Conservation (phyloP, 2,888 invertebrate genomes). For the Hirtodrosophila trivittata region DNA sequence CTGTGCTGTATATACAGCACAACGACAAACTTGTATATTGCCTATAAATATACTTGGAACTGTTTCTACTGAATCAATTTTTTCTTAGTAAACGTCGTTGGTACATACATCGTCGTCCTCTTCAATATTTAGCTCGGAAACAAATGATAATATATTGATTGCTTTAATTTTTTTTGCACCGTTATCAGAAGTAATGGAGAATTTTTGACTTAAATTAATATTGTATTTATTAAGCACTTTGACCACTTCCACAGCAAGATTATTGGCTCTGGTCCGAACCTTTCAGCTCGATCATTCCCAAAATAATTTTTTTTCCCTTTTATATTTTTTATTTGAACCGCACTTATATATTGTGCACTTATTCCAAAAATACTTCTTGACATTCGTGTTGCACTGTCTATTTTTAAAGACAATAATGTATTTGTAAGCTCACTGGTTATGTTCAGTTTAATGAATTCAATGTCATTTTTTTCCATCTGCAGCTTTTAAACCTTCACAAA, state of each 20-base stretch:
- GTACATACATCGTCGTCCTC: constrained; percentile 1
- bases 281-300: constrained; percentile 38
- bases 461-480: too few relatives aligned
- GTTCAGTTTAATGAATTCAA: too few relatives aligned
- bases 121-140: too few relatives aligned
- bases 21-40: constrained; percentile 31
- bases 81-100: constrained; percentile 20
- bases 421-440: background rate
- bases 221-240: constrained; percentile 36
- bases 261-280: constrained; percentile 22
- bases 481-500: too few relatives aligned
- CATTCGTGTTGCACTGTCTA: constrained; percentile 25
- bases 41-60: constrained; percentile 10
- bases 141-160: too few relatives aligned
- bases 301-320: too few relatives aligned
- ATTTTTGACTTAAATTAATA: constrained; percentile 33
- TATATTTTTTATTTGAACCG: constrained; percentile 27
- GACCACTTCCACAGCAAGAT: constrained; percentile 15
- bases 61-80: constrained; percentile 19
- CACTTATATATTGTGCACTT: constrained; percentile 37
- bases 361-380: constrained; percentile 26
- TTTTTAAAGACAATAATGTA: constrained; percentile 27
- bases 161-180: too few relatives aligned
- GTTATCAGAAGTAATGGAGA: constrained; percentile 36
- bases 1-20: constrained; percentile 41